Evolutionary conservation across 2,113 vertebrate species (phyloP).

Genomic region (Orycteropus afer): DNA sequence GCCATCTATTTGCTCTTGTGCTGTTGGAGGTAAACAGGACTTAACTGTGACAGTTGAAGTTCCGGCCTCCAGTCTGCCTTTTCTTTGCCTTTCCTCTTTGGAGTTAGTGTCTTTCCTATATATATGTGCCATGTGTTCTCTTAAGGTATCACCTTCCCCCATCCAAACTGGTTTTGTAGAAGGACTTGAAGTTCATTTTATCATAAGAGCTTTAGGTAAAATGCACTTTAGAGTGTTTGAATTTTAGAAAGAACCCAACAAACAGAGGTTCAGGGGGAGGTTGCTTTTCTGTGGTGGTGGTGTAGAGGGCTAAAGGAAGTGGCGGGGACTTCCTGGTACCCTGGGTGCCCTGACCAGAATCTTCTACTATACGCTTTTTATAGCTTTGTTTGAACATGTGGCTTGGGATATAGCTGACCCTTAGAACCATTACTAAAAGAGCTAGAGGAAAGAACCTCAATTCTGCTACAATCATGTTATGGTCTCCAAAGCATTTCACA

Average conservation of each 20-base stretch:
- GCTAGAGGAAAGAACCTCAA: neutral
- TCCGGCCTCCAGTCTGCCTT: neutral
- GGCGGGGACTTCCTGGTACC: neutral
- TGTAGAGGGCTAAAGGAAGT: neutral
- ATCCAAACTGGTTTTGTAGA: neutral
- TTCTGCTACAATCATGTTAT: conserved; percentile 52
- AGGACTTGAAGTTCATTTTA: neutral
- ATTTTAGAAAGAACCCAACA: neutral
- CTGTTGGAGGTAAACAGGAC: neutral
- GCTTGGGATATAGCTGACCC: neutral
- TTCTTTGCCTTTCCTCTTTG: neutral
- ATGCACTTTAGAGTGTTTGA: neutral
- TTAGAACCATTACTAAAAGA: neutral
- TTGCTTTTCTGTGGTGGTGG: neutral
- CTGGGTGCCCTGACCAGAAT: neutral
- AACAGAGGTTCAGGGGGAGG: neutral
- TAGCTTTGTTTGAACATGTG: neutral
- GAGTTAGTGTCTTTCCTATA: neutral
- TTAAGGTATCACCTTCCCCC: neutral
- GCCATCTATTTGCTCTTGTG: neutral
- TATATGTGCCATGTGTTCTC: too few relatives aligned
- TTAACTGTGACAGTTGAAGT: neutral
- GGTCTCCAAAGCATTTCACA: conserved; percentile 21
- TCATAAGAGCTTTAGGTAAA: neutral
- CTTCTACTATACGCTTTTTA: neutral